phyloP scores from a whole-genome alignment of 2,113 vertebrate genomes.

The Sylvietta virens region DNA sequence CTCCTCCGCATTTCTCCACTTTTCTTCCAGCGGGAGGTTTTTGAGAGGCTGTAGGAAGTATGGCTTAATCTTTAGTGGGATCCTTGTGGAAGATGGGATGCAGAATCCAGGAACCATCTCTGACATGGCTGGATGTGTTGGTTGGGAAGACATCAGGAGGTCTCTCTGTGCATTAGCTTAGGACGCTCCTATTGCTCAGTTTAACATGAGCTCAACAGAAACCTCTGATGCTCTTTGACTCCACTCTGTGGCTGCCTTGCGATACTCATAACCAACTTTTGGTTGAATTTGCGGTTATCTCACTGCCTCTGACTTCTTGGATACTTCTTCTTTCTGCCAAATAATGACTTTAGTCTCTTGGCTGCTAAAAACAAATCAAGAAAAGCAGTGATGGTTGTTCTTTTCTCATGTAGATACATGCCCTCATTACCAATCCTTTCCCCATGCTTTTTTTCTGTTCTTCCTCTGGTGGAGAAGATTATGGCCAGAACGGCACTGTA shows the following conservation, averaged over 20 bases:
- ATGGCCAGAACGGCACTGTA: not conserved
- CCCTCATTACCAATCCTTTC: not conserved
- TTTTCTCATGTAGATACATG: not conserved
- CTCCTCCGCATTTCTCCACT: not conserved
- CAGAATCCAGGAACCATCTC: fast-evolving
- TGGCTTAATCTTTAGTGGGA: not conserved
- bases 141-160: not conserved
- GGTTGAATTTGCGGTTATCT: not conserved
- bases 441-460: not conserved
- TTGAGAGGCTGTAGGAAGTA: not conserved
- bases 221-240: not conserved
- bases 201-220: not conserved
- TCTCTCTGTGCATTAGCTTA: not conserved
- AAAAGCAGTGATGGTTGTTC: not conserved
- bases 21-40: not conserved
- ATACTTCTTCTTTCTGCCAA: not conserved
- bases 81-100: not conserved
- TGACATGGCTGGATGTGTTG: not conserved
- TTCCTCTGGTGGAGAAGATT: not conserved
- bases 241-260: not conserved
- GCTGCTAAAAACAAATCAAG: not conserved
- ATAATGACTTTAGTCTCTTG: not conserved
- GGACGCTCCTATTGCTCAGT: not conserved
- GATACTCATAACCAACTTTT: not conserved
- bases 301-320: not conserved